Percentiles rank a stretch among this genome's conserved stretches.
phyloP scores from a whole-genome alignment of 2,113 vertebrate genomes.

The Eupsittula cactorum region DNA sequence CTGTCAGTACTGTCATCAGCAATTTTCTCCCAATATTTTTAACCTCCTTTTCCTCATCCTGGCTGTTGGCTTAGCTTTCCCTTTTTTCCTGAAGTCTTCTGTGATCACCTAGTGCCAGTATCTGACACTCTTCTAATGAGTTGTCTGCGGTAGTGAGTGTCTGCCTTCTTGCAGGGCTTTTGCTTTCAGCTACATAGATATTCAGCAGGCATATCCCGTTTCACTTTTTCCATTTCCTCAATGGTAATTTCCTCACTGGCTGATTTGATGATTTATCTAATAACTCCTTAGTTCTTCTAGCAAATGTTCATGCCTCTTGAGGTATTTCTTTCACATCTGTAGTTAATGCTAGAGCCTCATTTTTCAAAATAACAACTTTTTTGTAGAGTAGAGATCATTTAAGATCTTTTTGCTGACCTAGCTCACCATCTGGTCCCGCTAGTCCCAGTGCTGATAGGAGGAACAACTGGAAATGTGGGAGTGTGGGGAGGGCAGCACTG shows the following conservation, averaged over 20 bases:
- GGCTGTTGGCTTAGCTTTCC: background rate
- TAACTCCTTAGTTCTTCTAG: background rate
- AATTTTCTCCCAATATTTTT: background rate
- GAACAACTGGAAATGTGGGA: background rate
- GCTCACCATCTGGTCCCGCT: background rate
- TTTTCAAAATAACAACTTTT: background rate
- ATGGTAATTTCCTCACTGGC: background rate
- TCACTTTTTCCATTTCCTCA: background rate
- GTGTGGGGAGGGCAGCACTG: background rate
- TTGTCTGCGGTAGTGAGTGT: rapidly evolving
- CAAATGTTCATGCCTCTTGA: background rate
- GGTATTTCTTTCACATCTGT: background rate
- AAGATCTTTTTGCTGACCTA: background rate
- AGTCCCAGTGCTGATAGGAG: background rate
- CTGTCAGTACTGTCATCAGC: rapidly evolving
- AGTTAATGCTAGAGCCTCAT: background rate
- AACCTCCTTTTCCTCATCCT: background rate
- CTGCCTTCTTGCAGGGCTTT: background rate
- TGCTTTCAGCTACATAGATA: background rate
- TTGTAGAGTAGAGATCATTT: background rate
- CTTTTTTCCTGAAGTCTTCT: background rate
- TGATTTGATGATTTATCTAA: background rate
- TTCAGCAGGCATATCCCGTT: background rate
- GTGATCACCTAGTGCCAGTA: rapidly evolving
- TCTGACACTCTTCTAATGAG: background rate